phyloP scores from a whole-genome alignment of 1,140 invertebrate species.

The Drosophila carrolli region DNA sequence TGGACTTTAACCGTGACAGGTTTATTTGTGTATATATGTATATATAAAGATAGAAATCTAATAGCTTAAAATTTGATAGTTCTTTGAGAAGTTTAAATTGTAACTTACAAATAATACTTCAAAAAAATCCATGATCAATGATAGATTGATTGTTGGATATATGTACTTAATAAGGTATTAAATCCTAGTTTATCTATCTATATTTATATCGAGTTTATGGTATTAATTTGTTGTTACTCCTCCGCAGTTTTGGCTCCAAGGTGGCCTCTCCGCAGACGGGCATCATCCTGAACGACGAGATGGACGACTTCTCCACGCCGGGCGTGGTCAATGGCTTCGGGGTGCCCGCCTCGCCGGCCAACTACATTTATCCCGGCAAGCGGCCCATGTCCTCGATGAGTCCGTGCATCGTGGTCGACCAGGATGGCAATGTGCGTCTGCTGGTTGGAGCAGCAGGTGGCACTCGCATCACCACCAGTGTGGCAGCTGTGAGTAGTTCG shows the following conservation, averaged over 20 bases:
- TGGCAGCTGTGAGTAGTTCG: slow-evolving; percentile 84
- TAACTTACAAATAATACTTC: too few relatives aligned
- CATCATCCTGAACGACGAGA: slow-evolving; percentile 96
- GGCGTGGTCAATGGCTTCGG: slow-evolving; percentile 92
- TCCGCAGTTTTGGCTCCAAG: slow-evolving; percentile 91
- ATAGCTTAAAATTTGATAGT: too few relatives aligned
- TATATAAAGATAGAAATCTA: too few relatives aligned
- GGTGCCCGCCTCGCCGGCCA: slow-evolving; percentile 91
- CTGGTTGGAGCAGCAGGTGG: slow-evolving; percentile 96
- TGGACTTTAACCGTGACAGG: too few relatives aligned
- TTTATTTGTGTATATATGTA: too few relatives aligned
- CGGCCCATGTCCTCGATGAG: slow-evolving; percentile 97
- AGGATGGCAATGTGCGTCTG: slow-evolving; percentile 90
- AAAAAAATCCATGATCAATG: too few relatives aligned
- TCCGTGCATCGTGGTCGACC: slow-evolving; percentile 93
- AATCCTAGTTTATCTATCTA: too few relatives aligned
- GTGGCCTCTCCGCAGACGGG: slow-evolving; percentile 92
- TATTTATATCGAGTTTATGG: background rate
- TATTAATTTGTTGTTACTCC: background rate
- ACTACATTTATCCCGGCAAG: slow-evolving; percentile 94
- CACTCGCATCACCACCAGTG: slow-evolving; percentile 94
- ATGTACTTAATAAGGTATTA: too few relatives aligned
- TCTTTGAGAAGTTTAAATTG: too few relatives aligned
- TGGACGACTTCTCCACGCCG: slow-evolving; percentile 98
- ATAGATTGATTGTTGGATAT: background rate